phyloP scores from a whole-genome alignment of 2,888 invertebrate genomes.

The Diplolepis rosae region DNA sequence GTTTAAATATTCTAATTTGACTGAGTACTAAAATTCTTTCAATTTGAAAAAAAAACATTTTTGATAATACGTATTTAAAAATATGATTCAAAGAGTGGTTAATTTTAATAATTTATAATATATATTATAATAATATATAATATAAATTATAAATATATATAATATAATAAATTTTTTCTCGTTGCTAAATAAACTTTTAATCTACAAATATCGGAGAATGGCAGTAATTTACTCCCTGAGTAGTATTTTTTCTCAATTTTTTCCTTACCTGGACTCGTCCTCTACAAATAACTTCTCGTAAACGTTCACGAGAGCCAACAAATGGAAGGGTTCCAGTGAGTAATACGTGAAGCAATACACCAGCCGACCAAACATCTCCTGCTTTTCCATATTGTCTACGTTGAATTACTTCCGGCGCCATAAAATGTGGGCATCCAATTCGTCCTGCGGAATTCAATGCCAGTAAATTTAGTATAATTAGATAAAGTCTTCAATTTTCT shows the following conservation, averaged over 20 bases:
- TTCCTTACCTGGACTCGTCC: conserved; percentile 84
- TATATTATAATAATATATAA: too few relatives aligned
- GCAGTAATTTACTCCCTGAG: too few relatives aligned
- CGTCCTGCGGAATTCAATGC: conserved; percentile 79
- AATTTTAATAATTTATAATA: too few relatives aligned
- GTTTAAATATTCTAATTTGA: too few relatives aligned
- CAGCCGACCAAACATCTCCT: conserved; percentile 98
- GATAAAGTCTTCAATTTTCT: neutral
- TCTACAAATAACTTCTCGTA: conserved; percentile 93
- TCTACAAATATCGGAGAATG: too few relatives aligned
- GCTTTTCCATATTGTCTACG: conserved; percentile 93
- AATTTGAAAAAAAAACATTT: too few relatives aligned
- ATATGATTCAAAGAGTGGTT: too few relatives aligned
- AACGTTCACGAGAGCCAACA: conserved; percentile 92
- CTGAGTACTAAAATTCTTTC: too few relatives aligned
- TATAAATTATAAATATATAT: too few relatives aligned
- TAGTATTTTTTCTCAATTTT: neutral
- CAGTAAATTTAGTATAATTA: conserved; percentile 23
- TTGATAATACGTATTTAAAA: too few relatives aligned
- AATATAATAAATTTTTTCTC: too few relatives aligned
- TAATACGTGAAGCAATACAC: conserved; percentile 94
- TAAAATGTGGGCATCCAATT: conserved; percentile 97
- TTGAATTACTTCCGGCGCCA: conserved; percentile 98
- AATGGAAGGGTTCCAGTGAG: conserved; percentile 96
- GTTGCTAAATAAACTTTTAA: too few relatives aligned